Conservation (phyloP, 2,797 vertebrate species). For the Acestrorhynchus altus region DNA sequence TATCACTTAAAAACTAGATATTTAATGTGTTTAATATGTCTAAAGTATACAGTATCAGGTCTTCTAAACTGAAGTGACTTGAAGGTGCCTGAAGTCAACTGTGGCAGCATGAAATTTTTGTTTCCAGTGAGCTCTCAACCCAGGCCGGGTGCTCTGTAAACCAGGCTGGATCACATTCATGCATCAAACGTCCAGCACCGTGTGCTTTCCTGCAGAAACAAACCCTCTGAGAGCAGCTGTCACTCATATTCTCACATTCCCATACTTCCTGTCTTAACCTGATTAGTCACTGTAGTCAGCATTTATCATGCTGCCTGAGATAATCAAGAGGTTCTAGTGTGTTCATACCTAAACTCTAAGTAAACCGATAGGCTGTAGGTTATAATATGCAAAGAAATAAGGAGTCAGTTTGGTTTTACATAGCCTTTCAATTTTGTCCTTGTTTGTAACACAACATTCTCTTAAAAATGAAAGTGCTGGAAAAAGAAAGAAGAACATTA, state of each 20-base stretch:
- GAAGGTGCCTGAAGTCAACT: neutral
- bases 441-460: neutral
- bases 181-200: slow-evolving; percentile 62
- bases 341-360: neutral
- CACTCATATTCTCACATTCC: slow-evolving; percentile 51
- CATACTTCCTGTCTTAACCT: slow-evolving; percentile 47
- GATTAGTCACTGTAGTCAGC: slow-evolving; percentile 30
- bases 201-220: slow-evolving; percentile 66
- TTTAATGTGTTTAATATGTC: neutral
- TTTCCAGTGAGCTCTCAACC: slow-evolving; percentile 9
- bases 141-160: slow-evolving; percentile 54
- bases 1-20: too few relatives aligned
- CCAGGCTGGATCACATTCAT: slow-evolving; percentile 64
- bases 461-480: too few relatives aligned
- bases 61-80: neutral
- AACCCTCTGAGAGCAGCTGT: slow-evolving; percentile 62
- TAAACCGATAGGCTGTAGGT: neutral
- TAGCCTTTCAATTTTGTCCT: neutral
- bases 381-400: neutral
- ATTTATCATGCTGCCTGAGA: neutral
- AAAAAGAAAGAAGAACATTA: too few relatives aligned
- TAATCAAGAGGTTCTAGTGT: neutral
- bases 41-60: neutral
- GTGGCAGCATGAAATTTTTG: neutral
- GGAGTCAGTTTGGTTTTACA: neutral